Evolutionary conservation across 1,140 invertebrate genomes (phyloP).

Genomic region (Zaprionus taronus): DNA sequence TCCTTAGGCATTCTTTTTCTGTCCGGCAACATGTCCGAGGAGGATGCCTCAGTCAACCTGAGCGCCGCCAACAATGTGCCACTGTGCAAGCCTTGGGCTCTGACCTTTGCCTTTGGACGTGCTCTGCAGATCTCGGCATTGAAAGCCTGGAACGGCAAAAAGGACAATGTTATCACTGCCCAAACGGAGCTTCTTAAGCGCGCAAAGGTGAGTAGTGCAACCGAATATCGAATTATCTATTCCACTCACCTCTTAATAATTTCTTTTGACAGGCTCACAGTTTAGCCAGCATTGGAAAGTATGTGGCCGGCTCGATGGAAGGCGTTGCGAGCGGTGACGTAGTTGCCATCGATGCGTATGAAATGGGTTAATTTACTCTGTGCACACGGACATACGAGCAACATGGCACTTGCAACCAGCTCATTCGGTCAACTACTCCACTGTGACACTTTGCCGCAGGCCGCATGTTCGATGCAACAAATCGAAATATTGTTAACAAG

Average conservation of each 20-base stretch:
- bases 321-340: slow-evolving; percentile 49
- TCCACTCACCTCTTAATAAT: not conserved
- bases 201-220: slow-evolving; percentile 89
- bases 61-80: slow-evolving; percentile 95
- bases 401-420: not conserved
- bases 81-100: slow-evolving; percentile 95
- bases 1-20: slow-evolving; percentile 93
- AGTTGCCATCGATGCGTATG: slow-evolving; percentile 26
- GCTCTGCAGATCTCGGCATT: slow-evolving; percentile 95
- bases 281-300: slow-evolving; percentile 69
- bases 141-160: slow-evolving; percentile 95
- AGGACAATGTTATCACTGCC: slow-evolving; percentile 91
- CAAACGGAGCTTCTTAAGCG: slow-evolving; percentile 96
- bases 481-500: slow-evolving; percentile 79
- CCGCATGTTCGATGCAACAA: slow-evolving; percentile 65
- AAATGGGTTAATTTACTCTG: not conserved
- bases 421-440: slow-evolving; percentile 46
- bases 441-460: slow-evolving; percentile 63
- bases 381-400: not conserved
- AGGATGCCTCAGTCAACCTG: slow-evolving; percentile 96
- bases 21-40: slow-evolving; percentile 98
- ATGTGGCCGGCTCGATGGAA: slow-evolving; percentile 57
- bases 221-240: not conserved
- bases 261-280: slow-evolving; percentile 50
- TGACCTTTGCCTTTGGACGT: slow-evolving; percentile 98